Base-by-base conservation (phyloP, 2,888 invertebrate genomes). In the Agrotis segetum region DNA sequence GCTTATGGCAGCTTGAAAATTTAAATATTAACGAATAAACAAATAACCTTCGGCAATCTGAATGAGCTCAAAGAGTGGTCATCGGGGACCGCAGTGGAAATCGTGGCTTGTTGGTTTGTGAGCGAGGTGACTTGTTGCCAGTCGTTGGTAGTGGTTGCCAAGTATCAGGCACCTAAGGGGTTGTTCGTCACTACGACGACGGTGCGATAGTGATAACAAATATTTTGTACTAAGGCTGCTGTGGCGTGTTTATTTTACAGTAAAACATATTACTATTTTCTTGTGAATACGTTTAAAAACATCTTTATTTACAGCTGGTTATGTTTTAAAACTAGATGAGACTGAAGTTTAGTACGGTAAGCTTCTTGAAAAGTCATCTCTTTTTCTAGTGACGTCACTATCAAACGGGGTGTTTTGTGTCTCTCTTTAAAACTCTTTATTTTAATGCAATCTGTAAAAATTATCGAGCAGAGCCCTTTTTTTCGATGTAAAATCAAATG, bases 61-160 rank as follows among this genome's bases (percentile, higher is more conserved):
- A 75, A 76, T 69, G 71, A 61, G 74, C 69, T 67, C 73, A 60
- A 74, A 84, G 75, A 82, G 77, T 80, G 68, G 66, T 46, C 74
- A 66, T 62, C 61, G 68, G 82, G 68, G 70, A 82, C 58, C 63
- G 24, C 62, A 66, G 74, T 65, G 71, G 19, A 66, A 71, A 81
- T 81, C 76, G 58, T 56, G 60, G 72, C 66, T 67, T 56, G 67
- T 47, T 66, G 81, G 72, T 56, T 68, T 61, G 71, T 80, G 75
- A 71, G n/a, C 55, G 40, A 47, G 67, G 56, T 52, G 49, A 24
- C 47, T 24, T 66, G 40, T 29, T 66, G 71, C 55, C 56, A 71
- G 11, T 29, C 55, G 17, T 17, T 55, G 55, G 21, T 24, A 24
- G 53, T 24, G 60, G 47, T 21, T 66, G 74, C 61, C 63, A 71